Evolutionary conservation across 1,140 invertebrate species (phyloP).

Genomic region (Nasonia longicornis): DNA sequence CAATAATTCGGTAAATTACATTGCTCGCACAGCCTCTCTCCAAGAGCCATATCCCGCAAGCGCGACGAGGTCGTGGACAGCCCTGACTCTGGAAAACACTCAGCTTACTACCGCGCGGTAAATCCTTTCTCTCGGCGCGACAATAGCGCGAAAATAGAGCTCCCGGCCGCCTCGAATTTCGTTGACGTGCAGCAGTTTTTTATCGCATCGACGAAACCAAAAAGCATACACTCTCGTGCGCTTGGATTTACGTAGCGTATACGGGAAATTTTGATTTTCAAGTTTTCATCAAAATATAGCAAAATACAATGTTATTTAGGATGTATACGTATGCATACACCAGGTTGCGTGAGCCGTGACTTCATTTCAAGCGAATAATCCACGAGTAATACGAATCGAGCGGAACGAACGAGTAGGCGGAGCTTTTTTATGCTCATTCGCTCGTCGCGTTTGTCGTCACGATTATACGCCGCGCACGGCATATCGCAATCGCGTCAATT

Average conservation of each 20-base stretch:
- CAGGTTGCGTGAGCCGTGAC: neutral
- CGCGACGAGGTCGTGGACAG: neutral
- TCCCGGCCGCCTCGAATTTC: neutral
- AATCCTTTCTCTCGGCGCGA: neutral
- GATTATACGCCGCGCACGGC: neutral
- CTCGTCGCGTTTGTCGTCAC: neutral
- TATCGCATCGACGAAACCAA: no score
- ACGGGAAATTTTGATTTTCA: no score
- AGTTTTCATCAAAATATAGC: no score
- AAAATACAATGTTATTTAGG: no score
- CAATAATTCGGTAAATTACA: neutral
- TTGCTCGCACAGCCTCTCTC: neutral
- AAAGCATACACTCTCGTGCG: no score
- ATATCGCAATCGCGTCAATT: neutral
- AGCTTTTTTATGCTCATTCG: no score
- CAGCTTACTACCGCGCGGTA: neutral
- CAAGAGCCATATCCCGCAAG: no score
- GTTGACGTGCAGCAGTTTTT: neutral
- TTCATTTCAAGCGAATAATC: slow-evolving; percentile 34
- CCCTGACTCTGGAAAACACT: neutral
- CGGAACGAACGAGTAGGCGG: no score
- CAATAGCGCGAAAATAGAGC: neutral
- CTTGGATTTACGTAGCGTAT: no score
- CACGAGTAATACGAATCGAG: slow-evolving; percentile 18
- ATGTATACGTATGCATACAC: no score